A percentile compares a stretch with the other conserved stretches of the same genome.
Conservation (phyloP, 2,888 invertebrate genomes). For the Heteromurus nitidus region DNA sequence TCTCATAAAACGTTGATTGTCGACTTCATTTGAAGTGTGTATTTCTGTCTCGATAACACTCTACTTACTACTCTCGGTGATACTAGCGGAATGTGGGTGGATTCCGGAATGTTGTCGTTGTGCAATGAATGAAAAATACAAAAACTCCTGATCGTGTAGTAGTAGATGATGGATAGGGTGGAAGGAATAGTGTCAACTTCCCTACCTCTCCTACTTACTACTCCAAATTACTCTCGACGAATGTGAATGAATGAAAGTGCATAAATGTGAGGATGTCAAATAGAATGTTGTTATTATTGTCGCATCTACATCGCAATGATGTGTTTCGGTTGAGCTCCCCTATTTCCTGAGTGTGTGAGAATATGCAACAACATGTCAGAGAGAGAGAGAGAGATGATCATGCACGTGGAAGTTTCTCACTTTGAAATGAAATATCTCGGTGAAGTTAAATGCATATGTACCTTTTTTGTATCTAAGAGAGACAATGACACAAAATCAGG, state of each 20-base stretch:
- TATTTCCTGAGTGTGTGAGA: conserved; percentile 29
- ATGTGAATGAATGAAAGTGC: conserved; percentile 18
- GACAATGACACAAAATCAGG: neutral
- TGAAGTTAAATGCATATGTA: neutral
- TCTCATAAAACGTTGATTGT: no score
- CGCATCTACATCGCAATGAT: neutral
- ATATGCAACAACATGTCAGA: neutral
- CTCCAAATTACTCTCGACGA: neutral
- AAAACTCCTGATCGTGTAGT: neutral
- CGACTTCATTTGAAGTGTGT: no score
- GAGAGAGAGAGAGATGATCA: neutral
- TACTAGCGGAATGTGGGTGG: neutral
- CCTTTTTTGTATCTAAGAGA: neutral
- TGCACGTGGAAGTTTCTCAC: conserved; percentile 44
- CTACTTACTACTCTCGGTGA: no score
- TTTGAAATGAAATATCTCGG: neutral
- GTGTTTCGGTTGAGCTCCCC: conserved; percentile 43
- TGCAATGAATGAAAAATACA: neutral
- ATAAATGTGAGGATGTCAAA: conserved; percentile 1
- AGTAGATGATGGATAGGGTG: neutral
- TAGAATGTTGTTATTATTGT: neutral
- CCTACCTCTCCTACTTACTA: neutral
- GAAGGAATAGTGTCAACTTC: neutral
- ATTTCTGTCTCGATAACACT: no score
- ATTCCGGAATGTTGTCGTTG: neutral